These are phyloP conservation scores for Cossypha polioptera DNA, from an alignment of 2,797 vertebrate species.

Conservation along the genomic window DNA sequence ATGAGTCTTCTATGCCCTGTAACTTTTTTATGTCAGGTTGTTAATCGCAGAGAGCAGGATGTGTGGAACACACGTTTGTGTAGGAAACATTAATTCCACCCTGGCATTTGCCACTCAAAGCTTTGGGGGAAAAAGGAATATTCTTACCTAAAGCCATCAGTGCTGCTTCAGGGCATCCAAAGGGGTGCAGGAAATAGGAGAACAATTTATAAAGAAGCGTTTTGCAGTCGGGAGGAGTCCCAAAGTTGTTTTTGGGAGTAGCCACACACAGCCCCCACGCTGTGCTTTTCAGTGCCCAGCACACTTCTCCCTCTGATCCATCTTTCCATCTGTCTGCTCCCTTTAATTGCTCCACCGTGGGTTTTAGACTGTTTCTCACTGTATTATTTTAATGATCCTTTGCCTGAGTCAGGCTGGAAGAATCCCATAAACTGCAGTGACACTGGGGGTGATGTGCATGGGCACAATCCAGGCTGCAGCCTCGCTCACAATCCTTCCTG, in stretches of 20 bases:
- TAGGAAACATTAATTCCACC: background rate
- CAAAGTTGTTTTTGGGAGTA: background rate
- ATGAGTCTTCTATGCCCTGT: background rate
- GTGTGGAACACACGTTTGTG: background rate
- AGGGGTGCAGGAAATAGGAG: background rate
- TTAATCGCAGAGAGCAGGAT: background rate
- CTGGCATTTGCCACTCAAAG: background rate
- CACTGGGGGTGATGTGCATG: conserved; percentile 17
- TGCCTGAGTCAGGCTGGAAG: conserved; percentile 55
- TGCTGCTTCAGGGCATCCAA: background rate
- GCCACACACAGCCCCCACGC: background rate
- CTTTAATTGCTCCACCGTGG: conserved; percentile 18
- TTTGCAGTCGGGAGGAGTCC: background rate
- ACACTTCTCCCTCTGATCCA: conserved; percentile 4
- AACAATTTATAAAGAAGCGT: background rate
- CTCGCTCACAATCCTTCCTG: background rate
- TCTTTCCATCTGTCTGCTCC: background rate
- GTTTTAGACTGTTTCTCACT: conserved; percentile 13
- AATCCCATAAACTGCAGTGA: conserved; percentile 43
- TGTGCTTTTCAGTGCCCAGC: background rate
- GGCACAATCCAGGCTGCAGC: conserved; percentile 5
- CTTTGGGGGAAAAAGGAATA: background rate
- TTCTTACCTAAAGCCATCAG: background rate
- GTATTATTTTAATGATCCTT: conserved; percentile 61
- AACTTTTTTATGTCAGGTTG: conserved; percentile 32